Base-by-base conservation (phyloP, 2,797 vertebrate species). In the Columba guinea region DNA sequence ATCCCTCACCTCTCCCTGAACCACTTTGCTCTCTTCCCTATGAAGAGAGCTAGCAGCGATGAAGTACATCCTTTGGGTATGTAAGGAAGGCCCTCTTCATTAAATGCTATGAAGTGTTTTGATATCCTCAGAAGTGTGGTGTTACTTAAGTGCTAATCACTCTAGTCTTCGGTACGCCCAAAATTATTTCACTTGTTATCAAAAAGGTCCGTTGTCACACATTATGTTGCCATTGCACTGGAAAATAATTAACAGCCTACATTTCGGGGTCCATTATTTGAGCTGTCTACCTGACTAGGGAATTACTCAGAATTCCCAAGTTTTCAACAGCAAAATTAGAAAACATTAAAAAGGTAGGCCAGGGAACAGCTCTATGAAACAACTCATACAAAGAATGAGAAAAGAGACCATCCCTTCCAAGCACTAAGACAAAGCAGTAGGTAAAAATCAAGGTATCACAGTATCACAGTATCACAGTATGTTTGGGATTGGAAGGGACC, bases 271-370 rank as follows among this genome's bases (percentile, higher is more conserved):
- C 78, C 91, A 95, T 97, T 97, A 97, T 95, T 96, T 97, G 80
- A 76, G 96, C 96, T 94, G 93, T 96, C 96, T 97, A 97, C 94
- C 83, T 95, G 95, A 96, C 97, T 91, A 93, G 97, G 96, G 97
- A 98, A 97, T 98, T 97, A 97, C 80, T 90, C 88, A 91, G 95
- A 97, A 98, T 97, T 97, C 97, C 97, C 95, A 97, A 92, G 89
- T 96, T 97, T 96, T 97, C 96, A 93, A 94, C 83, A 55, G 91
- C 97, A 80, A 97, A 97, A 97, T 89, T 96, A 97, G 94, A 97
- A 97, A 96, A 96, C 85, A 96, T 98, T 96, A 92, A 90, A 97
- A 96, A 97, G 96, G 83, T 95, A 96, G 94, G 93, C 96, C 94
- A 96, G 95, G 97, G 95, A 98, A 97, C 91, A 92, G 76, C 87